Conservation (phyloP, 2,888 invertebrate genomes). For the Pheosia tremula region DNA sequence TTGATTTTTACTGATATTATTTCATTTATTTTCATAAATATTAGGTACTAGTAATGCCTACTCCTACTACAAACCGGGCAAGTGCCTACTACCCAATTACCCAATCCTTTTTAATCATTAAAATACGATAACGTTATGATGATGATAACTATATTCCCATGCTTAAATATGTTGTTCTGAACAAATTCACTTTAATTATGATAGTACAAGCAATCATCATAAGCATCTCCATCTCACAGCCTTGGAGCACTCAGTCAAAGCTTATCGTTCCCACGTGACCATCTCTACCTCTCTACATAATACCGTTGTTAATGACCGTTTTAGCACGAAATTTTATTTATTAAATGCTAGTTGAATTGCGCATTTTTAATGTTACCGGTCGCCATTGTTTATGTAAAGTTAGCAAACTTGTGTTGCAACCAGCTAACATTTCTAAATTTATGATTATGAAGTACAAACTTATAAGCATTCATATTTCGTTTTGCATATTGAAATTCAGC, state of each 20-base stretch:
- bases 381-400: constrained; percentile 69
- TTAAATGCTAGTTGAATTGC: constrained; percentile 55
- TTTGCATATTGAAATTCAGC: constrained; percentile 10
- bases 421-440: constrained; percentile 55
- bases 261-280: constrained; percentile 62
- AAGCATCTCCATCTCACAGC: constrained; percentile 51
- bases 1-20: no score
- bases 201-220: constrained; percentile 51
- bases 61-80: no score
- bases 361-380: constrained; percentile 46
- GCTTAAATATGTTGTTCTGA: constrained; percentile 16
- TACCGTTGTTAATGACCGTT: constrained; percentile 45
- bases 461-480: background rate
- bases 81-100: no score
- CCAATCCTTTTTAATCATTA: no score
- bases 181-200: constrained; percentile 47
- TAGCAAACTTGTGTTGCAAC: constrained; percentile 65
- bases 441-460: constrained; percentile 28
- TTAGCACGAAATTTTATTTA: constrained; percentile 51
- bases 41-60: no score
- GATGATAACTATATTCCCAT: constrained; percentile 25
- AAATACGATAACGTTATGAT: background rate
- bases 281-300: constrained; percentile 42
- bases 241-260: constrained; percentile 52
- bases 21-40: no score